These are phyloP conservation scores for Mus musculus DNA, from an alignment of 2,113 vertebrate genomes.

Conservation along the genomic window GRCm39 chr5:137805001-137805500, in stretches of 20 bases:
- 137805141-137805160: neutral
- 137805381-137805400: neutral
- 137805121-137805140: neutral
- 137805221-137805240: neutral
- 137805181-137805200: neutral
- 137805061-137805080: conserved; percentile 41
- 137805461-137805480: neutral
- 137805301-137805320: neutral
- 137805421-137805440: neutral
- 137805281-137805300: neutral
- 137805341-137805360: neutral
- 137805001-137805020: neutral
- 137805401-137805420: neutral
- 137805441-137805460: neutral
- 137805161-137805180: too few relatives aligned
- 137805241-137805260: neutral
- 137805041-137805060: neutral
- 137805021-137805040: neutral
- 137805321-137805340: neutral
- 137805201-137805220: neutral
- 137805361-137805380: neutral
- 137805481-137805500: neutral
- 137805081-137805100: conserved; percentile 5
- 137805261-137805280: neutral
- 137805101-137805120: conserved; percentile 22